These are phyloP conservation scores for Apostichopus japonicus DNA, from an alignment of 35 echinoderm and acorn worm species.

Conservation along the genomic window DNA sequence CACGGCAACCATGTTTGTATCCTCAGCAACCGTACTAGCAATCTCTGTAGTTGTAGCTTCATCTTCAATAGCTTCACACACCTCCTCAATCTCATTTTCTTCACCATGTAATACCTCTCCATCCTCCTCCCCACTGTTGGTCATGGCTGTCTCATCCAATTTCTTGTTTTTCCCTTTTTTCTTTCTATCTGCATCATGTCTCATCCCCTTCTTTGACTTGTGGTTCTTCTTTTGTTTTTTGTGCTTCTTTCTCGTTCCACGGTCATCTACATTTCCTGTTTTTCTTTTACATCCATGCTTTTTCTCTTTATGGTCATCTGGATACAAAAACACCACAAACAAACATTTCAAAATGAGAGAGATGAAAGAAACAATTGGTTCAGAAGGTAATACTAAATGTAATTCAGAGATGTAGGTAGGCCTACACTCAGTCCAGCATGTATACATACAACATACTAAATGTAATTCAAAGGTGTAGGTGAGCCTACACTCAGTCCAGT, in stretches of 20 bases:
- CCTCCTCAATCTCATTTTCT: background rate
- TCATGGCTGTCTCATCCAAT: background rate
- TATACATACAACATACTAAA: too few species aligned
- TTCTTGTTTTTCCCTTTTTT: background rate
- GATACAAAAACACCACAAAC: background rate
- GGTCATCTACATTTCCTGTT: background rate
- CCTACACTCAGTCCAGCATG: too few species aligned
- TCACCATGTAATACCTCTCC: background rate
- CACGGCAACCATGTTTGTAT: background rate
- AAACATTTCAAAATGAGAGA: too few species aligned
- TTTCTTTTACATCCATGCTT: background rate
- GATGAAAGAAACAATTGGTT: too few species aligned
- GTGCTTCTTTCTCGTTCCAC: slow-evolving; percentile 8
- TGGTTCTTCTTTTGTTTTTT: slow-evolving; percentile 15
- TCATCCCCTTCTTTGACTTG: background rate
- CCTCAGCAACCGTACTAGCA: background rate
- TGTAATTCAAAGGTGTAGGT: too few species aligned
- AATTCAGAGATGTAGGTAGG: too few species aligned
- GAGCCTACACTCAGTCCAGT: too few species aligned
- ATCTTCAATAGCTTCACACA: background rate
- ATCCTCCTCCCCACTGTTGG: background rate
- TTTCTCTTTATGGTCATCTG: background rate
- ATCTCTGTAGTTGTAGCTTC: background rate
- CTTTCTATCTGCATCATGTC: background rate
- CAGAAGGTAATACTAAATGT: too few species aligned